Conservation (phyloP, 2,888 invertebrate species). For the Trachelus stipa region DNA sequence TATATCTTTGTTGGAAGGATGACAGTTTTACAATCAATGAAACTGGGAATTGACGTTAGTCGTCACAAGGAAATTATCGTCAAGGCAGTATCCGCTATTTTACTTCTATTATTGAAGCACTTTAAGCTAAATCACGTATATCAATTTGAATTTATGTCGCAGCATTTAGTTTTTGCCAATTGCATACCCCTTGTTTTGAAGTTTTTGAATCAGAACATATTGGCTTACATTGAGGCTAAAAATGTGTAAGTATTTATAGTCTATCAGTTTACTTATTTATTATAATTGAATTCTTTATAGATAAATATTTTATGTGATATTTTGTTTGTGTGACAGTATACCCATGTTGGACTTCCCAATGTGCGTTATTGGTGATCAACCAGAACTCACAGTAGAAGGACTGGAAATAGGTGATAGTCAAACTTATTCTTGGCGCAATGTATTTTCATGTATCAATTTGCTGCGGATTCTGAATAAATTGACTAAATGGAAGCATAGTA, state of each 20-base stretch:
- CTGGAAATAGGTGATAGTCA: conserved; percentile 87
- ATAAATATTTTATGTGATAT: neutral
- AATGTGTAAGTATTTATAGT: conserved; percentile 74
- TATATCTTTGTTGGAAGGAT: conserved; percentile 69
- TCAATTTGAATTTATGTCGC: conserved; percentile 99
- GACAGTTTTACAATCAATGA: conserved; percentile 94
- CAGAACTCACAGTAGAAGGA: conserved; percentile 92
- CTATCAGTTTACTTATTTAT: neutral
- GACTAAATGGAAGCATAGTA: conserved; percentile 99
- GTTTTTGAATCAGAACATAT: conserved; percentile 98
- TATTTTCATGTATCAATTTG: conserved; percentile 97
- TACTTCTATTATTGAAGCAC: conserved; percentile 93
- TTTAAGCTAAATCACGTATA: conserved; percentile 98
- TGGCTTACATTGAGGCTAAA: conserved; percentile 93
- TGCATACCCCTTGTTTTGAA: conserved; percentile 98
- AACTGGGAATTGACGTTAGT: conserved; percentile 96
- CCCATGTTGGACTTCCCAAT: conserved; percentile 95
- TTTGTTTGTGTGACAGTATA: conserved; percentile 71
- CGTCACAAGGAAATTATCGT: conserved; percentile 99
- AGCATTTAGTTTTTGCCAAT: conserved; percentile 98
- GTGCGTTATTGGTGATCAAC: conserved; percentile 95
- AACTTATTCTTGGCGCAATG: conserved; percentile 96
- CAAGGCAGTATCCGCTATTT: conserved; percentile 92
- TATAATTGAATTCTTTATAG: neutral
- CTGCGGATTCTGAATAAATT: conserved; percentile 96